A percentile compares a stretch with the other conserved stretches of the same genome.
These are phyloP conservation scores for Psittacula derbiana DNA, from an alignment of 2,797 vertebrate genomes.

Conservation along the genomic window DNA sequence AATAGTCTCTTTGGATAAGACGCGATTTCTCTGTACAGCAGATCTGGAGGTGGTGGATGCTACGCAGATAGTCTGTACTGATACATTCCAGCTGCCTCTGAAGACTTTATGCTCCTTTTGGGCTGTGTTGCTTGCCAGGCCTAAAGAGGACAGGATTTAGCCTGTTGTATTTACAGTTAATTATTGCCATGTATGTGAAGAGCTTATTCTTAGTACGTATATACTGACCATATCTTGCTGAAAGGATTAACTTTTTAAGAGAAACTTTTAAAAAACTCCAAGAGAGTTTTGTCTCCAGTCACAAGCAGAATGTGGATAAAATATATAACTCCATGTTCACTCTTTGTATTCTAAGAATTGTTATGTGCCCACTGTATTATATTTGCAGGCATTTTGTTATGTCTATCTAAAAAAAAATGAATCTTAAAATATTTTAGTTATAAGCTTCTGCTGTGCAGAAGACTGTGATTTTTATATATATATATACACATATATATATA, in stretches of 20 bases:
- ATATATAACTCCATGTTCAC: conserved; percentile 44
- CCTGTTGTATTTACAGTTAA: conserved; percentile 10
- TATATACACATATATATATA: conserved; percentile 21
- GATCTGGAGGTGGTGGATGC: not conserved
- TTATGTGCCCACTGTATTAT: conserved; percentile 63
- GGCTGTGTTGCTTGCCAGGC: not conserved
- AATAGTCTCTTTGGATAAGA: conserved; percentile 34
- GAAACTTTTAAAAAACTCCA: conserved; percentile 3
- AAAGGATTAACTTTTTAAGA: conserved; percentile 37
- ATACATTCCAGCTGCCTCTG: not conserved
- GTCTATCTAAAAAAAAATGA: conserved; percentile 61
- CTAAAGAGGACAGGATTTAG: not conserved
- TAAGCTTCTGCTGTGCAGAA: conserved; percentile 82
- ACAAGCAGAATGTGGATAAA: conserved; percentile 55
- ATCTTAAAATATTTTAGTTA: conserved; percentile 75
- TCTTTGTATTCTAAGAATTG: conserved; percentile 55
- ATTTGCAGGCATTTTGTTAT: conserved; percentile 73
- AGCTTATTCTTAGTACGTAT: not conserved
- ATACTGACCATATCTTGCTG: not conserved
- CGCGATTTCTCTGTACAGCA: not conserved
- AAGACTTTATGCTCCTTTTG: not conserved
- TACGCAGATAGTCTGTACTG: not conserved
- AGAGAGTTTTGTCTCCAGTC: conserved; percentile 42
- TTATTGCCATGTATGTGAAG: conserved; percentile 3
- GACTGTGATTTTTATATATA: conserved; percentile 69